Evolutionary conservation across 2,797 vertebrate species (phyloP), one percentile per base, ranked within the genome.

Genomic region (Sebastes iracundus): DNA sequence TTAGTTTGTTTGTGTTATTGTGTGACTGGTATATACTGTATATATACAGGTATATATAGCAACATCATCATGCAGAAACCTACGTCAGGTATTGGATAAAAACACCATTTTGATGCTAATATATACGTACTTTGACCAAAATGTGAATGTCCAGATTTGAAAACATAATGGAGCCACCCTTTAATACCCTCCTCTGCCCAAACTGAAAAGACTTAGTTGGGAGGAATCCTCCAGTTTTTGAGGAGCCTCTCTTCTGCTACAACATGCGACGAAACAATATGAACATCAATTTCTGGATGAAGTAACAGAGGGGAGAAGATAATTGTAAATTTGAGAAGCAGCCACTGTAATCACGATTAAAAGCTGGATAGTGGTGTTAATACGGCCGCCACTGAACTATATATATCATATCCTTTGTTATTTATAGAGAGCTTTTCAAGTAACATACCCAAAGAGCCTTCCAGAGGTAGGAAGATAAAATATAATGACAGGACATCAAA

Each of bases 251-350:
- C 33, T 18, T 46, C 25, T 32, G n/a, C 7, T 14, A 66, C 38
- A 52, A 28, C 33, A 62, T 23, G 13, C 32, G 9, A 22, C 2
- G 3, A 35, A 25, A 35, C 18, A 22, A 38, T 11, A 18, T 30
- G 23, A 70, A 61, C 58, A 55, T 38, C n/a, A 55, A 8, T 67
- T 30, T 81, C 75, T 75, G 22, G 22, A 4, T 23, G 67, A 32
- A 28, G 30, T n/a, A 59, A 58, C 20, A 69, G 71, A 66, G 38
- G 22, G 28, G 18, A 74, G 60, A 25, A 73, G 46, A 81, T 76
- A 76, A 84, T 58, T 42, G 42, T 38, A 38, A 38, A 38, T 38
- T 38, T 38, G 30, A 66, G 42, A 64, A 27, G 56, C 63, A 49
- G 58, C 28, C 16, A 6, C 7, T 6, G 32, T 35, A 38, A 71